These are phyloP conservation scores for Steatocranus sp. DNA, from an alignment of 2,797 vertebrate genomes.

Conservation along the genomic window DNA sequence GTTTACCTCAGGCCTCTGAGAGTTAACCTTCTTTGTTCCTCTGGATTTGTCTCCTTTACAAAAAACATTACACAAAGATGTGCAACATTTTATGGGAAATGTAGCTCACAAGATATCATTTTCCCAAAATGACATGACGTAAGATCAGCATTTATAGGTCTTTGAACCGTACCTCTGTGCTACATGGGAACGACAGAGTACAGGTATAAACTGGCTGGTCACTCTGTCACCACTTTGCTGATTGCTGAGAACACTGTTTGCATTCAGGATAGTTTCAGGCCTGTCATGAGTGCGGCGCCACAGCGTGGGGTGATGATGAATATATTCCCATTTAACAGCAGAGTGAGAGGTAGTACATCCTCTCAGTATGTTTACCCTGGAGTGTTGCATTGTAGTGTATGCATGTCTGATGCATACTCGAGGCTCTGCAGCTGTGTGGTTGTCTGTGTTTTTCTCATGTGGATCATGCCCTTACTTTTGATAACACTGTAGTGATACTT, in stretches of 20 bases:
- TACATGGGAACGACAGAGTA: conserved; percentile 1
- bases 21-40: not conserved
- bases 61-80: not conserved
- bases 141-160: not conserved
- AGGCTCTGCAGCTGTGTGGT: not conserved
- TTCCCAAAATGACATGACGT: not conserved
- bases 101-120: not conserved
- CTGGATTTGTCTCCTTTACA: not conserved
- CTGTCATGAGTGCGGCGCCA: conserved; percentile 18
- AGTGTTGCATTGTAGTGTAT: not conserved
- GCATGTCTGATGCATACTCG: not conserved
- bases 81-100: not conserved
- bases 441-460: not conserved
- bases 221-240: conserved; percentile 30
- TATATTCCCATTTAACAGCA: conserved; percentile 21
- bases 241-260: conserved; percentile 49
- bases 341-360: conserved; percentile 13
- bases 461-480: not conserved
- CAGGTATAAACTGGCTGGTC: conserved; percentile 1
- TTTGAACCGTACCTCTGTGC: not conserved
- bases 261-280: conserved; percentile 23
- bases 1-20: not conserved
- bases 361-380: not conserved
- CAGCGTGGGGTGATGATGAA: conserved; percentile 17
- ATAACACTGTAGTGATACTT: not conserved